Base-by-base conservation (phyloP, 2,797 vertebrate species). In the Cirrhinus mrigala region DNA sequence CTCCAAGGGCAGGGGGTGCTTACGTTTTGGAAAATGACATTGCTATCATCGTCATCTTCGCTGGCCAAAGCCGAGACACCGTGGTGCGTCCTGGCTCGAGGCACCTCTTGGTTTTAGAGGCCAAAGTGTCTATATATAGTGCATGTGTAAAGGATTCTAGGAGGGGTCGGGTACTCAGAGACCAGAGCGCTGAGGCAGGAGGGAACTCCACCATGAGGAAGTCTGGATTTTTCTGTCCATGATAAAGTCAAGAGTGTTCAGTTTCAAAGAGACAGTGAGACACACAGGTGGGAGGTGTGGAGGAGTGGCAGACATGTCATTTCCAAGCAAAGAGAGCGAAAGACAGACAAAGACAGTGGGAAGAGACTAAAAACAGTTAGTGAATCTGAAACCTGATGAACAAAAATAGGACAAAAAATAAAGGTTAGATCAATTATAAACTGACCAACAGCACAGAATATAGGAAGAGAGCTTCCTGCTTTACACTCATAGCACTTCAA, bases 61-160 rank as follows among this genome's bases (percentile, higher is more conserved):
- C 16, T 70, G 76, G 81, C 86, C 46, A 69, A 60, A 64, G 80
- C 77, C n/a, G 73, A 92, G 92, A 40, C 56, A 69, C 83, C 54
- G 48, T 92, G 91, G 73, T 92, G 92, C 80, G 93, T 93, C 92
- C 94, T 93, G 92, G 93, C 92, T 93, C 92, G 91, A 91, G 92
- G 89, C 85, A 88, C 89, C 90, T 91, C 86, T 90, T 91, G 91
- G 92, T 90, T 92, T 92, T 89, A 91, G 78, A 71, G 84, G 85
- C 92, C 90, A 86, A 75, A 29, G 8, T 56, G 48, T 62, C 81
- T 94, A 94, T 94, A 94, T 94, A 94, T 95, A 94, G 92, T 93
- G 91, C 92, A 93, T 91, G 93, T 93, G 92, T 93, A 92, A 90
- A 92, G 58, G 46, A 73, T 75, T 88, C 54, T 88, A 79, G 84